Percentiles rank a stretch among this genome's conserved stretches.
phyloP scores from a whole-genome alignment of 1,140 invertebrate species.

The Drosophila triauraria region DNA sequence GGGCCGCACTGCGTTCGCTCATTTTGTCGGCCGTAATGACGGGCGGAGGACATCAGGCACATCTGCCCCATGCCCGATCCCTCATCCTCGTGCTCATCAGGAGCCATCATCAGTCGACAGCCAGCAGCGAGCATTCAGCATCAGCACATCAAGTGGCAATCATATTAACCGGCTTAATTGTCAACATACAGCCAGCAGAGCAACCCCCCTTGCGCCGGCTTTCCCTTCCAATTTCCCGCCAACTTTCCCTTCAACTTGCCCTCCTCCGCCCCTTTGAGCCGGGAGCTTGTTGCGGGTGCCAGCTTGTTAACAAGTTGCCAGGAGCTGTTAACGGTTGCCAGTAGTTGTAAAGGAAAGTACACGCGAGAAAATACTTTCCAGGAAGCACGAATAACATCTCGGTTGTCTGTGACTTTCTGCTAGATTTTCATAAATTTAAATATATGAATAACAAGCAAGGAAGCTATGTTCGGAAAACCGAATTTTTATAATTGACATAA shows the following conservation, averaged over 20 bases:
- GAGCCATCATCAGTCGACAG: conserved; percentile 49
- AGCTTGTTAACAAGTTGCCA: conserved; percentile 79
- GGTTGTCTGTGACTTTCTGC: no score
- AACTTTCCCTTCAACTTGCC: conserved; percentile 20
- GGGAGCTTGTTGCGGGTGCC: conserved; percentile 63
- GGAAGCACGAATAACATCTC: no score
- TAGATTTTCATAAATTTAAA: no score
- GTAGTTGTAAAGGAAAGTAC: conserved; percentile 34
- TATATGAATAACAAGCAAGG: no score
- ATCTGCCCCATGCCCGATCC: conserved; percentile 4
- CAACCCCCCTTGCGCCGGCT: neutral
- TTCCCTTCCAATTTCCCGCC: conserved; percentile 23
- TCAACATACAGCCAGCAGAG: conserved; percentile 68
- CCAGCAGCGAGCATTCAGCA: conserved; percentile 53
- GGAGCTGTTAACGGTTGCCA: conserved; percentile 57
- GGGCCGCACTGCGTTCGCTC: conserved; percentile 63
- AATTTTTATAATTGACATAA: no score
- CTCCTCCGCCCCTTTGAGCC: conserved; percentile 10
- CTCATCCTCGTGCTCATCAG: conserved; percentile 26
- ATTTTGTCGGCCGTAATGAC: conserved; percentile 37
- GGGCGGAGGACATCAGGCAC: conserved; percentile 14
- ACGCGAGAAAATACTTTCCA: neutral
- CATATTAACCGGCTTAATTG: conserved; percentile 81
- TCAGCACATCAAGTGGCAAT: conserved; percentile 80
- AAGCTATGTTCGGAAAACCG: no score